Conservation (phyloP, 2,888 invertebrate species). For the Dyspetes luteomarginatus region DNA sequence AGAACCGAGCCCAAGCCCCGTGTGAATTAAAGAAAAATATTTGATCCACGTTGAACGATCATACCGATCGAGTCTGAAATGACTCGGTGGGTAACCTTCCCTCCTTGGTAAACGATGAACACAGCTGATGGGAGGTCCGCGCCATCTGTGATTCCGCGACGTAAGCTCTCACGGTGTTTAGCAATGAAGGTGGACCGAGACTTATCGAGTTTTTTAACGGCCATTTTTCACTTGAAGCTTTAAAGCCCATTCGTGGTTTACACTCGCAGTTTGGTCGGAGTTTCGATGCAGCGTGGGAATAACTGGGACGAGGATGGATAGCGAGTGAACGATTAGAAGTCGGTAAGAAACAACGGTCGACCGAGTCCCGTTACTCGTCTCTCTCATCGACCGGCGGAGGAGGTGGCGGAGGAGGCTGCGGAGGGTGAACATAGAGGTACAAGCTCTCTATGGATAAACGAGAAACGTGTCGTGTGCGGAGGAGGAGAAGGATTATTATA, state of each 20-base stretch:
- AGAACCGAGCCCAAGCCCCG: not conserved
- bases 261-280: slow-evolving; percentile 41
- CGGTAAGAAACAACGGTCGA: slow-evolving; percentile 60
- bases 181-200: not conserved
- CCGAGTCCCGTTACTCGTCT: slow-evolving; percentile 62
- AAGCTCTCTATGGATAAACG: slow-evolving; percentile 45
- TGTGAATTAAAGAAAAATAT: too few relatives aligned
- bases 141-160: not conserved
- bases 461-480: slow-evolving; percentile 30
- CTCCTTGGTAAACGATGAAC: not conserved
- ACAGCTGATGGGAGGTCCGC: not conserved
- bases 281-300: slow-evolving; percentile 70
- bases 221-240: slow-evolving; percentile 17
- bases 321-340: slow-evolving; percentile 68
- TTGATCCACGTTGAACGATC: not conserved
- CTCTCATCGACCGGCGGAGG: slow-evolving; percentile 17
- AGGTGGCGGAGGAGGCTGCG: too few relatives aligned
- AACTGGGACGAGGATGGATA: slow-evolving; percentile 58
- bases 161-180: not conserved
- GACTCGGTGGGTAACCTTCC: not conserved
- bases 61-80: not conserved
- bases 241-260: slow-evolving; percentile 32
- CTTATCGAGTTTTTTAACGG: not conserved
- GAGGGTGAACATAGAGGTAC: slow-evolving; percentile 29
- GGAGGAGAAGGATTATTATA: slow-evolving; percentile 39